A percentile compares a stretch with the other conserved stretches of the same genome.
Conservation (phyloP, 2,797 vertebrate species). For the Selene dorsalis region DNA sequence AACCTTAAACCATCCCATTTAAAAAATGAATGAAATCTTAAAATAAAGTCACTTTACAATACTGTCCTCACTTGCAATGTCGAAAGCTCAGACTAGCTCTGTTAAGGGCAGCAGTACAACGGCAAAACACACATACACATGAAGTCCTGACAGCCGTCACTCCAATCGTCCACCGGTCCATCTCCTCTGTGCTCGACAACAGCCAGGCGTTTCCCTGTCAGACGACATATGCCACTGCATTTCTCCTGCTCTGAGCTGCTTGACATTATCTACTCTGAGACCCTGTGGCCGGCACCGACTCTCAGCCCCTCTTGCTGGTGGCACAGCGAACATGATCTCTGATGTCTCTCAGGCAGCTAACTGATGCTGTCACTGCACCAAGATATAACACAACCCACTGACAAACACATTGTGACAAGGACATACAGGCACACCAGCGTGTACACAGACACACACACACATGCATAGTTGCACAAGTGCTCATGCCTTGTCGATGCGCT, state of each 20-base stretch:
- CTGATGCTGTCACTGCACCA: constrained; percentile 82
- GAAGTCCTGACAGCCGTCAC: constrained; percentile 81
- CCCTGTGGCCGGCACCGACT: constrained; percentile 74
- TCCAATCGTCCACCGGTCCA: constrained; percentile 79
- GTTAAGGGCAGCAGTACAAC: constrained; percentile 29
- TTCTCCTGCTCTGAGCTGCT: constrained; percentile 57
- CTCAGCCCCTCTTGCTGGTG: constrained; percentile 75
- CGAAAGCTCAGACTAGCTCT: constrained; percentile 17
- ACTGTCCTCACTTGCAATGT: background rate
- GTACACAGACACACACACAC: constrained; percentile 23
- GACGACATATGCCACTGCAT: constrained; percentile 79
- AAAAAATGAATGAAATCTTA: background rate
- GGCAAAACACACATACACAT: constrained; percentile 31
- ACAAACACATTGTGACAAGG: constrained; percentile 80
- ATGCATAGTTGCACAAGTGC: constrained; percentile 20
- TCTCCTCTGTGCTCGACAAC: constrained; percentile 69
- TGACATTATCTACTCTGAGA: constrained; percentile 82
- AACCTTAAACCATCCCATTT: background rate
- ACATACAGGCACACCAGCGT: constrained; percentile 58
- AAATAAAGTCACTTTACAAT: constrained; percentile 25
- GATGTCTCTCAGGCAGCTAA: constrained; percentile 78
- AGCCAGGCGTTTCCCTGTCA: constrained; percentile 80
- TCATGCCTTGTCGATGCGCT: constrained; percentile 14
- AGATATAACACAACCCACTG: constrained; percentile 64
- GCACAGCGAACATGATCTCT: constrained; percentile 79